Evolutionary conservation across 2,797 vertebrate species (phyloP).

Genomic region (Anguilla marmorata): DNA sequence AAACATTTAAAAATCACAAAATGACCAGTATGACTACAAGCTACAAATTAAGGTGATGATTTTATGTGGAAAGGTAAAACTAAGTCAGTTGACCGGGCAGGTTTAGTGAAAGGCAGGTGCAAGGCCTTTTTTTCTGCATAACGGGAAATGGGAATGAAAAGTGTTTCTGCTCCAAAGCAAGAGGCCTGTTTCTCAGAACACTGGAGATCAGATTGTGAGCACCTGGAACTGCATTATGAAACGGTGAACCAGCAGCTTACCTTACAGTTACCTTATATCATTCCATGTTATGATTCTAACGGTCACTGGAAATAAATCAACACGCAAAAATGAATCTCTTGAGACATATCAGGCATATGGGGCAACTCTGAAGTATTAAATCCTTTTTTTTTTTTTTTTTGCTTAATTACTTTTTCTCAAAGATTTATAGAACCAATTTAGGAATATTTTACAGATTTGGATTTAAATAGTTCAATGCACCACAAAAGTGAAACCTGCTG

Average conservation of each 20-base stretch:
- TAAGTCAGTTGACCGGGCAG: constrained; percentile 36
- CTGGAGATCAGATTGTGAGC: background rate
- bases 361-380: background rate
- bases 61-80: constrained; percentile 42
- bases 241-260: background rate
- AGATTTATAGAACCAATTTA: background rate
- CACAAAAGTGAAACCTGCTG: background rate
- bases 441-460: background rate
- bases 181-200: background rate
- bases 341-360: background rate
- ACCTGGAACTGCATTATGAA: background rate
- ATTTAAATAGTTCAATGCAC: background rate
- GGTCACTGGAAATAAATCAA: background rate
- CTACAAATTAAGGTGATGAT: constrained; percentile 44
- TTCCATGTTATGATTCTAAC: background rate
- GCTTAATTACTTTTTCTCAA: background rate
- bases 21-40: constrained; percentile 51
- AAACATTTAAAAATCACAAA: constrained; percentile 34
- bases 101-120: constrained; percentile 52
- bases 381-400: background rate
- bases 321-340: background rate
- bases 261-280: background rate
- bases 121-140: constrained; percentile 41
- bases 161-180: constrained; percentile 13
- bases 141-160: constrained; percentile 34